Percentiles rank a stretch among this genome's conserved stretches.
phyloP scores from a whole-genome alignment of 1,140 invertebrate species.

The Drosophila murphyi region DNA sequence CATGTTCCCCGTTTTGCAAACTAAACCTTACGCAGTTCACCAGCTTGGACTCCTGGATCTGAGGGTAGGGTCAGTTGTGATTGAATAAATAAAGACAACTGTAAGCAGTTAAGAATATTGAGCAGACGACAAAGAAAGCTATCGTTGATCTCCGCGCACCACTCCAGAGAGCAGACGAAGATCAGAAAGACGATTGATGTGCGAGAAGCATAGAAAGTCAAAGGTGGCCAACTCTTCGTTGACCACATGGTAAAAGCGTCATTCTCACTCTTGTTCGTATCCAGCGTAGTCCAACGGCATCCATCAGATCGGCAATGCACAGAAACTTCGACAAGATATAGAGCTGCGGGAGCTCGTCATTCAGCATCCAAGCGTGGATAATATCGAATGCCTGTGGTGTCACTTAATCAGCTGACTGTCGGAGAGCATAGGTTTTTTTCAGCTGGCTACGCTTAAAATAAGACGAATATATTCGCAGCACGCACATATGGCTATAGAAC shows the following conservation, averaged over 20 bases:
- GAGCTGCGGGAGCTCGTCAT: constrained; percentile 87
- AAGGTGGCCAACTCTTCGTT: constrained; percentile 14
- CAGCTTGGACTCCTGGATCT: constrained; percentile 84
- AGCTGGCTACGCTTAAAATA: constrained; percentile 16
- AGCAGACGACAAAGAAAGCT: constrained; percentile 88
- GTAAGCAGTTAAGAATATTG: constrained; percentile 86
- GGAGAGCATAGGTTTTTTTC: constrained; percentile 1
- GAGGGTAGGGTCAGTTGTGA: constrained; percentile 87
- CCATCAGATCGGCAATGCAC: constrained; percentile 88
- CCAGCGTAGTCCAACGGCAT: constrained; percentile 90
- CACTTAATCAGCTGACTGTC: constrained; percentile 76
- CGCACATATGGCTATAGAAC: constrained; percentile 43
- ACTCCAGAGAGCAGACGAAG: constrained; percentile 89
- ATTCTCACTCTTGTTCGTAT: constrained; percentile 89
- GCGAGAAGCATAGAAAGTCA: constrained; percentile 88
- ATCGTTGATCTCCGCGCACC: constrained; percentile 86
- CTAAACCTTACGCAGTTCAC: constrained; percentile 90
- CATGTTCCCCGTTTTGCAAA: constrained; percentile 87
- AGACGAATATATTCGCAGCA: constrained; percentile 36
- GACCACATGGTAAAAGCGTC: constrained; percentile 86
- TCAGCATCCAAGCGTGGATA: constrained; percentile 92
- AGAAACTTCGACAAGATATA: constrained; percentile 85
- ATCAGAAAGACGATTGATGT: constrained; percentile 90
- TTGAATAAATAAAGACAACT: constrained; percentile 80
- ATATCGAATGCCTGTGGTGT: constrained; percentile 87